Conservation (phyloP, 2,113 vertebrate species). For the Coreoperca whiteheadi region DNA sequence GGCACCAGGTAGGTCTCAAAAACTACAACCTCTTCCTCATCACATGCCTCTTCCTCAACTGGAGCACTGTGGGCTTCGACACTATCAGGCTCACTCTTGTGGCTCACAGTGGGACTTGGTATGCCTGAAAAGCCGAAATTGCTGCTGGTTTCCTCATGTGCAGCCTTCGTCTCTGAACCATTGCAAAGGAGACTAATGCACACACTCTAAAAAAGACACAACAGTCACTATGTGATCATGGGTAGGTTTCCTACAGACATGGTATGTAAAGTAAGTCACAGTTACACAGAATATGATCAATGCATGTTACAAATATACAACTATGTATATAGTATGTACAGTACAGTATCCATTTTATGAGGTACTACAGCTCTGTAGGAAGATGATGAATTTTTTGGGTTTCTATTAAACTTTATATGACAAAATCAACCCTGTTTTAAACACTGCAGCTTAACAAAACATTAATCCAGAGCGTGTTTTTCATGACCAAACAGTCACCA, state of each 20-base stretch:
- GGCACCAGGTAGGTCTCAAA: slow-evolving; percentile 62
- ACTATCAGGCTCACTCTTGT: slow-evolving; percentile 33
- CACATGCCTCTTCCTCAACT: slow-evolving; percentile 51
- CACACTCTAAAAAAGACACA: slow-evolving; percentile 74
- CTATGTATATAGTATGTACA: not conserved
- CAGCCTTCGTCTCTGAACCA: slow-evolving; percentile 57
- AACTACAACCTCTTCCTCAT: slow-evolving; percentile 65
- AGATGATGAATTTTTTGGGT: not conserved
- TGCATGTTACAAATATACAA: slow-evolving; percentile 2
- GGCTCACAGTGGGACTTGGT: slow-evolving; percentile 39
- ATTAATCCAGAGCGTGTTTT: not conserved
- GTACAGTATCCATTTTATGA: slow-evolving; percentile 8
- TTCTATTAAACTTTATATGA: not conserved
- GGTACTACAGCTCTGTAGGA: not conserved
- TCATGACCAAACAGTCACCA: slow-evolving; percentile 1
- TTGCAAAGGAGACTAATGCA: slow-evolving; percentile 63
- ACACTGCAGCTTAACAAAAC: not conserved
- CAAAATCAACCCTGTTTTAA: not conserved
- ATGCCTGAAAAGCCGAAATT: slow-evolving; percentile 45
- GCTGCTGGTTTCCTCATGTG: slow-evolving; percentile 57
- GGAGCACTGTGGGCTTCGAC: slow-evolving; percentile 31
- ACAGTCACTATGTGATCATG: slow-evolving; percentile 52
- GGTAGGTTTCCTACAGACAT: not conserved
- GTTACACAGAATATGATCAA: slow-evolving; percentile 21
- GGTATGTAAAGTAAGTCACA: not conserved